phyloP scores from a whole-genome alignment of 2,888 invertebrate species.

The Cataglyphis albicans region DNA sequence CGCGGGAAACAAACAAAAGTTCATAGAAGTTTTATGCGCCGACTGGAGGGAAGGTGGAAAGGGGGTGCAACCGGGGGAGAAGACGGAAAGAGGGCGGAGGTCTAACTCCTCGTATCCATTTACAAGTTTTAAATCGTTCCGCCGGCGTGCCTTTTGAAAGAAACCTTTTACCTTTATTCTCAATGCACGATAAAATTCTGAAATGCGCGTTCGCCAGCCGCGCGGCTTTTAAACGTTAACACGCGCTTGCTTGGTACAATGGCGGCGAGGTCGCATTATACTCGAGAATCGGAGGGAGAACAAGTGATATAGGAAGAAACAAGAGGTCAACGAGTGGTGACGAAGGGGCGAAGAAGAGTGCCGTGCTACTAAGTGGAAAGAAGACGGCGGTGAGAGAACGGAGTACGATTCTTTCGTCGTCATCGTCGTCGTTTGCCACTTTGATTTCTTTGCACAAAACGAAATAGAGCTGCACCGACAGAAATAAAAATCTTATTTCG shows the following conservation, averaged over 20 bases:
- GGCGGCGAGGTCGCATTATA: constrained; percentile 81
- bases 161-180: constrained; percentile 82
- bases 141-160: constrained; percentile 78
- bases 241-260: constrained; percentile 77
- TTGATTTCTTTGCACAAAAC: constrained; percentile 44
- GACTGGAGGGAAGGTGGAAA: constrained; percentile 22
- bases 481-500: constrained; percentile 20
- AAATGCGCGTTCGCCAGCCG: constrained; percentile 77
- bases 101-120: constrained; percentile 80
- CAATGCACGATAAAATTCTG: constrained; percentile 80
- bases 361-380: constrained; percentile 44
- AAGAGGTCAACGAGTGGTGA: constrained; percentile 43
- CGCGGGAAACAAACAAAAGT: constrained; percentile 62
- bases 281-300: constrained; percentile 72
- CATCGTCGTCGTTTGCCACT: constrained; percentile 62
- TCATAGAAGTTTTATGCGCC: constrained; percentile 54
- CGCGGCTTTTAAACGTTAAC: constrained; percentile 82
- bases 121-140: constrained; percentile 83
- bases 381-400: constrained; percentile 61
- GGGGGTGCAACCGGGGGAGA: constrained; percentile 34
- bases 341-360: constrained; percentile 54
- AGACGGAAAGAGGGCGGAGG: constrained; percentile 66
- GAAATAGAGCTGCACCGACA: neutral
- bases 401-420: constrained; percentile 57
- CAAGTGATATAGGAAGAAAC: constrained; percentile 57